Evolutionary conservation across 1,140 invertebrate species (phyloP).

Genomic region (Bemisia tabaci): DNA sequence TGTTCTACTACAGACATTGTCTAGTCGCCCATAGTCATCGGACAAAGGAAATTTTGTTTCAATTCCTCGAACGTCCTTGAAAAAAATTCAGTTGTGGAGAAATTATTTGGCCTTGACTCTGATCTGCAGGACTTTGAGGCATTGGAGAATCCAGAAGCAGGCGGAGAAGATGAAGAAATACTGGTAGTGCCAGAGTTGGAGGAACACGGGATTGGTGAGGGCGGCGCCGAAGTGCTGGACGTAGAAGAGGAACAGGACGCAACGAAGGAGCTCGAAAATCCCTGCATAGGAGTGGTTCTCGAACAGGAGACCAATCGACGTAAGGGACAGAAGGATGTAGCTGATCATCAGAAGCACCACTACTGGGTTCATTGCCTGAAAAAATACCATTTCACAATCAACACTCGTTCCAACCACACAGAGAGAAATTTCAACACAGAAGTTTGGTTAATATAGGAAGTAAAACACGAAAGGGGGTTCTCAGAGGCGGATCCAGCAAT

Average conservation of each 20-base stretch:
- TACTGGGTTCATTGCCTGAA: constrained; percentile 42
- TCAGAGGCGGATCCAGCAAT: too few species aligned
- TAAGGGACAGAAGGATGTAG: constrained; percentile 50
- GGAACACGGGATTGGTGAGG: constrained; percentile 6
- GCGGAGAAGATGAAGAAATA: constrained; percentile 17
- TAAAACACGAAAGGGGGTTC: too few species aligned
- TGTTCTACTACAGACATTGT: too few species aligned
- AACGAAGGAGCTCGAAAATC: constrained; percentile 40
- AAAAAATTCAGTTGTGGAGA: too few species aligned
- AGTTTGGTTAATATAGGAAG: too few species aligned
- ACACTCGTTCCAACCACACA: too few species aligned
- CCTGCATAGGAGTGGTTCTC: constrained; percentile 39
- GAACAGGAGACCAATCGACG: constrained; percentile 52
- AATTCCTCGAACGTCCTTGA: too few species aligned
- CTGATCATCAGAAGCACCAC: constrained; percentile 38
- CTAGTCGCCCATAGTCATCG: too few species aligned
- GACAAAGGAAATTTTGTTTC: too few species aligned
- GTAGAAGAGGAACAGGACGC: constrained; percentile 31
- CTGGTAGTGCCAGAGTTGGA: constrained; percentile 11
- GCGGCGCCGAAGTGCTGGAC: constrained; percentile 1
- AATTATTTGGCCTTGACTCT: too few species aligned
- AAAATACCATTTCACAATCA: too few species aligned
- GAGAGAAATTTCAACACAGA: too few species aligned
- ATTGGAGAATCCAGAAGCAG: constrained; percentile 19
- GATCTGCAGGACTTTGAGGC: constrained; percentile 14